phyloP scores from a whole-genome alignment of 1,140 invertebrate species.

The Homalodisca vitripennis region DNA sequence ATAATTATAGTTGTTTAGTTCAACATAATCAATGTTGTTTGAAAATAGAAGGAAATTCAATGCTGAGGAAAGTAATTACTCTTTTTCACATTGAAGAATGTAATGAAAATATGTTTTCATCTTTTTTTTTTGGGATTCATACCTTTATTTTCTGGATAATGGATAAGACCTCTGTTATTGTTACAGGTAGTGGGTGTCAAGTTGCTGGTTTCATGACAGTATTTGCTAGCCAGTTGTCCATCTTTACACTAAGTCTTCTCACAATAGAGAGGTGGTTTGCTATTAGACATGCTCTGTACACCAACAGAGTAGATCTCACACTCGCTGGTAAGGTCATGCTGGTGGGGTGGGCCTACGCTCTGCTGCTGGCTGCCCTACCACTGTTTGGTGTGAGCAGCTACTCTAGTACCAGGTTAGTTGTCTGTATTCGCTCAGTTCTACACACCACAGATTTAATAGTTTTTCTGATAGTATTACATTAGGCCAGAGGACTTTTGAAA shows the following conservation, averaged over 20 bases:
- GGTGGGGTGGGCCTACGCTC: conserved; percentile 57
- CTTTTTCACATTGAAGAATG: no score
- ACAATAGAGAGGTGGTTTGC: conserved; percentile 66
- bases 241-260: conserved; percentile 65
- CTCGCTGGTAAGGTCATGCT: conserved; percentile 56
- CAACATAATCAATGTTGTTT: no score
- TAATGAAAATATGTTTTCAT: no score
- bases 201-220: conserved; percentile 67
- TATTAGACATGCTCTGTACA: conserved; percentile 61
- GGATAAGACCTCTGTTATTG: conserved; percentile 1
- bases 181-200: conserved; percentile 53
- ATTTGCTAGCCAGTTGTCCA: conserved; percentile 64
- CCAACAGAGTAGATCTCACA: conserved; percentile 57
- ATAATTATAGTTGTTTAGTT: no score
- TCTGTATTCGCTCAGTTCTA: background rate
- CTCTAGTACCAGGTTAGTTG: conserved; percentile 52
- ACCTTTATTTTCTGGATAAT: no score
- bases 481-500: background rate
- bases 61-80: no score
- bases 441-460: background rate
- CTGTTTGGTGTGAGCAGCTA: conserved; percentile 60
- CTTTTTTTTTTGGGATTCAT: no score
- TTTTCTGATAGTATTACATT: conserved; percentile 3
- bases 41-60: no score
- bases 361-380: conserved; percentile 56